Conservation (phyloP, 2,113 vertebrate genomes). For the Apteryx owenii region DNA sequence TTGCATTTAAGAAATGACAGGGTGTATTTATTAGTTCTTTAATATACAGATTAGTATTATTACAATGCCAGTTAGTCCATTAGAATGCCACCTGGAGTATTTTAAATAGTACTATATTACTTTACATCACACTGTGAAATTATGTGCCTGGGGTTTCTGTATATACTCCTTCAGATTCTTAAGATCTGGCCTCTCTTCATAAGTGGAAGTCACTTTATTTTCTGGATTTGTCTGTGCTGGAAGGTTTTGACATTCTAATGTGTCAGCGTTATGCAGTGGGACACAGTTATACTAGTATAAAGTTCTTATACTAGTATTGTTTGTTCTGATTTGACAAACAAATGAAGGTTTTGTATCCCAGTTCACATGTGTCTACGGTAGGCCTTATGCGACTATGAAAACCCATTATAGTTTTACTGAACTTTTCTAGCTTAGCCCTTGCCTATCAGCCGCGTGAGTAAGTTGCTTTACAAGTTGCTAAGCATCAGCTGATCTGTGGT, state of each 20-base stretch:
- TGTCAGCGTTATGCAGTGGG: not conserved
- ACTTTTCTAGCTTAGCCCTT: not conserved
- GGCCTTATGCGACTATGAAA: not conserved
- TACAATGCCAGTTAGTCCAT: not conserved
- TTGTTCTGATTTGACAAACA: not conserved
- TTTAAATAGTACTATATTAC: not conserved
- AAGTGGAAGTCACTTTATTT: not conserved
- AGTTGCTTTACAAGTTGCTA: not conserved
- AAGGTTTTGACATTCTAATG: not conserved
- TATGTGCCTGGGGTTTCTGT: not conserved
- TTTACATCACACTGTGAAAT: not conserved
- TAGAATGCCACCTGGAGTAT: not conserved
- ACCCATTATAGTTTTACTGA: not conserved
- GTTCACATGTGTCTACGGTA: rapidly evolving
- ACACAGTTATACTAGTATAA: not conserved
- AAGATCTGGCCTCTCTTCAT: not conserved
- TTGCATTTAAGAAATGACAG: conserved; percentile 22
- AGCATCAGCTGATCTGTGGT: not conserved
- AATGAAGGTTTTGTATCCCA: not conserved
- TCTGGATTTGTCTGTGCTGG: not conserved
- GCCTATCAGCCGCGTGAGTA: not conserved
- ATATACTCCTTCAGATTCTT: not conserved
- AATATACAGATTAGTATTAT: conserved; percentile 3
- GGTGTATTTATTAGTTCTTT: conserved; percentile 33
- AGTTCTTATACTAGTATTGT: not conserved